Evolutionary conservation across 2,888 invertebrate species (phyloP), one percentile per base, ranked within the genome.

Genomic region (Abrostola triplasia): DNA sequence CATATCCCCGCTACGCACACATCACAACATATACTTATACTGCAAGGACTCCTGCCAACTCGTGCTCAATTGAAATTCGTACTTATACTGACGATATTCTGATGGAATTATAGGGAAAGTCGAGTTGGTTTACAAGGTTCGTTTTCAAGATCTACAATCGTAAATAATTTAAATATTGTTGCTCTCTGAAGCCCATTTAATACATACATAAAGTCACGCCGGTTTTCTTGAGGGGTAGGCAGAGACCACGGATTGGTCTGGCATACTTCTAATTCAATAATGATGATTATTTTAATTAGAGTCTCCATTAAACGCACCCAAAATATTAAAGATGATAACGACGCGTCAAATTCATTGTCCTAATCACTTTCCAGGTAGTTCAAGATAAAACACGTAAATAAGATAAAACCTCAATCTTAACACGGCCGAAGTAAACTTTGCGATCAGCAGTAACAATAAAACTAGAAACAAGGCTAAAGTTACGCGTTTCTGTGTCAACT

Each of bases 1-100:
- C 75, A 78, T 80, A 80, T 78, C 57, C 70, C 49, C 37, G 58
- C 56, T 68, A 60, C 60, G 63, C 72, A 76, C 64, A 74, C 72
- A 71, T 42, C 24, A 24, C 24, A 24, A 52, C 51, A 42, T 44
- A 13, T 12, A n/a, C n/a, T n/a, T n/a, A 7, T 44, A 13, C 44
- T 44, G 44, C 24, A 49, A 61, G 51, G 44, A 64, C 53, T 64
- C 48, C n/a, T 40, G 47, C 35, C 60, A 76, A 61, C 64, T 54
- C 44, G 35, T n/a, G 13, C 36, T 42, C 51, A 53, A 67, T 70
- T 65, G 41, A 40, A 77, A 57, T 61, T 50, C 53, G 41, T 36
- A 40, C 24, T 35, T 11, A 41, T 24, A 47, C 9, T 9, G 44
- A 24, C 13, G 44, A n/a, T n/a, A 41, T 47, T 24, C 12, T 47